Conservation (phyloP, 2,797 vertebrate genomes). For the Cheirogaleus major region DNA sequence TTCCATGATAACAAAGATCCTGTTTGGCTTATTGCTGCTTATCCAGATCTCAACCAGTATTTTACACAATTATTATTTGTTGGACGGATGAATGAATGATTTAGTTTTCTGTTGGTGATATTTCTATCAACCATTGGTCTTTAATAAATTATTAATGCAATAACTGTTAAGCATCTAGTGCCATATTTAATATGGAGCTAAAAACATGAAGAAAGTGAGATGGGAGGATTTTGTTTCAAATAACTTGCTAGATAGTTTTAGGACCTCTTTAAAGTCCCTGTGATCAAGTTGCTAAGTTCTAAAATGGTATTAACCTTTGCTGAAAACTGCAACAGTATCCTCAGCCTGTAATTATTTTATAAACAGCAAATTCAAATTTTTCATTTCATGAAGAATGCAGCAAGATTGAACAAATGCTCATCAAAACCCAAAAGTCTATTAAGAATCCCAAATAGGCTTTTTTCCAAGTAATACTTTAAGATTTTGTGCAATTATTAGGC, state of each 20-base stretch:
- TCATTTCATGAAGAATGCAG: background rate
- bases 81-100: background rate
- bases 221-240: background rate
- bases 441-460: background rate
- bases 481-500: background rate
- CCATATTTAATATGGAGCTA: background rate
- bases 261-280: background rate
- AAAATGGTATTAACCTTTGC: background rate
- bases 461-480: background rate
- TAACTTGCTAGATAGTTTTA: background rate
- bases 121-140: background rate
- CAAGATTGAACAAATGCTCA: background rate
- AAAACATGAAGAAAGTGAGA: background rate
- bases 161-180: slow-evolving; percentile 19
- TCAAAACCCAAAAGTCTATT: background rate
- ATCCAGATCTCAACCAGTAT: background rate
- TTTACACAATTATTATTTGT: background rate
- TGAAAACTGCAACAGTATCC: background rate
- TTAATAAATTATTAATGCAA: slow-evolving; percentile 31
- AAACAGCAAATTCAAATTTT: background rate
- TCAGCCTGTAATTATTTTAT: background rate
- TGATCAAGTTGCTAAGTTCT: background rate
- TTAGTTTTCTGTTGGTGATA: background rate
- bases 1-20: background rate
- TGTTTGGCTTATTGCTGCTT: background rate